Base-by-base conservation (phyloP, 2,797 vertebrate genomes). In the Gephyroberyx darwinii region DNA sequence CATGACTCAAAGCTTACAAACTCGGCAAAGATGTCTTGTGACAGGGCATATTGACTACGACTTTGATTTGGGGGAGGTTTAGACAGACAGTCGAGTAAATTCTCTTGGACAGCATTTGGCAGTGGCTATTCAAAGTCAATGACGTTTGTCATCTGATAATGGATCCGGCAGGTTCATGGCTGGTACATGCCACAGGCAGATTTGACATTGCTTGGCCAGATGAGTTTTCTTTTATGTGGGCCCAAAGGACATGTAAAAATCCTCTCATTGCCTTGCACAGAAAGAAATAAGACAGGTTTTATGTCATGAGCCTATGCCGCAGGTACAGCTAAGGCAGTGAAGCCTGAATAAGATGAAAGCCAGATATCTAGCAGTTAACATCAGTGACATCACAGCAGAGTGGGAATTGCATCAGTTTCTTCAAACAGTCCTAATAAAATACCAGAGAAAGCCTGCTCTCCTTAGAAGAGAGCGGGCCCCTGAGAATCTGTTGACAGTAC, bases 381-480 rank as follows among this genome's bases (percentile, higher is more conserved):
- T 83, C 79, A 73, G 74, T 90, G 86, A 87, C 86, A 89, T 90
- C 89, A 87, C 80, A 53, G 80, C 58, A 45, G 76, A 80, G 67
- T 50, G 71, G 52, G 78, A 39, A 75, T 90, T 90, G 77, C 85
- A n/a, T 89, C 85, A 91, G 81, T 58, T 8, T 75, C 83, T 88
- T 88, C 86, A 89, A 85, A 88, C 86, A 72, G 74, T 71, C 55
- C 65, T 72, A 56, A 84, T 84, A 70, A 81, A 82, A 82, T 65
- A 85, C 59, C 66, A 83, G 63, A 84, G 68, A 45, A 84, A 55
- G 80, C 59, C 64, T 76, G 26, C 78, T 86, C 77, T 81, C 30
- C 20, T 65, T 67, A 84, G 73, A 71, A 72, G 78, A 74, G 64
- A 71, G 53, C 41, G 13, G 41, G n/a, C 75, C 62, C 57, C 60